Percentiles rank a stretch among this genome's conserved stretches.
Evolutionary conservation across 2,797 vertebrate genomes (phyloP).

Genomic region (Phyllotis vaccarum): DNA sequence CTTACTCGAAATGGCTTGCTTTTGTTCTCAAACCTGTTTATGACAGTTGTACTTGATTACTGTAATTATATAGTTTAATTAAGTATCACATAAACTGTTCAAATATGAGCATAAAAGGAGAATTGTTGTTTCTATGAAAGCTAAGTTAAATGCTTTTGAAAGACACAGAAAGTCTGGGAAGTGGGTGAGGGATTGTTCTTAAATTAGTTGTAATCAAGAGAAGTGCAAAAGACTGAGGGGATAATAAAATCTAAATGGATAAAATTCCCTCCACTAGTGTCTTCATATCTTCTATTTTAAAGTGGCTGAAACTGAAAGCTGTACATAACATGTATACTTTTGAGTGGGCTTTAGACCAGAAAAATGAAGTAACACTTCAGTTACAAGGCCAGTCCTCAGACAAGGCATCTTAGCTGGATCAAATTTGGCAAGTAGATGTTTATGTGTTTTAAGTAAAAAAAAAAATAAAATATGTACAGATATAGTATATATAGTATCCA

Average conservation of each 20-base stretch:
- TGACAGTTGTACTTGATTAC: conserved; percentile 66
- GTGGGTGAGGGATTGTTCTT: background rate
- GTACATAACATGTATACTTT: conserved; percentile 1
- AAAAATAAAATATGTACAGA: conserved; percentile 7
- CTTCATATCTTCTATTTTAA: conserved; percentile 50
- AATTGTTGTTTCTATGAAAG: conserved; percentile 71
- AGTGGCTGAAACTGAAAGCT: conserved; percentile 49
- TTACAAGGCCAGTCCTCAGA: background rate
- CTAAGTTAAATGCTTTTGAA: conserved; percentile 69
- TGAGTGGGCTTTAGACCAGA: conserved; percentile 32
- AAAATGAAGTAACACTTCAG: conserved; percentile 27
- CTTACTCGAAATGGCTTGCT: conserved; percentile 34
- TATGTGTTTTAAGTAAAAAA: conserved; percentile 50
- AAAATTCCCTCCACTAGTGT: conserved; percentile 42
- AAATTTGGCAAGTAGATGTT: conserved; percentile 38
- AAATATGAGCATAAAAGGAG: conserved; percentile 70
- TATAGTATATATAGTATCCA: background rate
- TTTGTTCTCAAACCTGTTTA: conserved; percentile 72
- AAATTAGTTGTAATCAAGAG: conserved; percentile 48
- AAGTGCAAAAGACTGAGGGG: conserved; percentile 32
- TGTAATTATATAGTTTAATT: conserved; percentile 78
- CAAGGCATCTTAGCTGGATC: background rate
- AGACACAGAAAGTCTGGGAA: background rate
- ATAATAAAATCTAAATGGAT: conserved; percentile 66
- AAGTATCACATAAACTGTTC: conserved; percentile 73